These are phyloP conservation scores for Halictus rubicundus DNA, from an alignment of 1,140 invertebrate species.

Conservation along the genomic window DNA sequence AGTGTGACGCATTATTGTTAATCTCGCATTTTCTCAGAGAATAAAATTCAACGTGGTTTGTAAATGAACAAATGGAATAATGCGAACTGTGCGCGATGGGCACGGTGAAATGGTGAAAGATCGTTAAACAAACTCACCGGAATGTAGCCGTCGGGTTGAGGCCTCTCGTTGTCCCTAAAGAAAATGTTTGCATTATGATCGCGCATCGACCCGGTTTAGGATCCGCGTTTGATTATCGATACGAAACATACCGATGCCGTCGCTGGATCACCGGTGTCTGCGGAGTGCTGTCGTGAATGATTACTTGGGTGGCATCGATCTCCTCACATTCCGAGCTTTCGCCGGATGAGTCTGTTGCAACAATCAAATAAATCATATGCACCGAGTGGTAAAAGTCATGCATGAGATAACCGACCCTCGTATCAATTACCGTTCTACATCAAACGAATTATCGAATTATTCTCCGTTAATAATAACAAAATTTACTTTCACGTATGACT, in stretches of 20 bases:
- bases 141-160: constrained; percentile 79
- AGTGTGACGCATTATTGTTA: not conserved
- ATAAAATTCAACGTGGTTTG: not conserved
- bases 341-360: constrained; percentile 61
- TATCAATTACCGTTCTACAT: too few species aligned
- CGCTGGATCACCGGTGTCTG: constrained; percentile 86
- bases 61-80: not conserved
- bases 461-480: too few species aligned
- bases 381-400: too few species aligned
- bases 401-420: too few species aligned
- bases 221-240: constrained; percentile 19
- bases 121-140: constrained; percentile 72
- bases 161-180: constrained; percentile 75
- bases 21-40: not conserved
- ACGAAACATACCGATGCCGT: constrained; percentile 71
- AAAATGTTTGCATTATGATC: constrained; percentile 45
- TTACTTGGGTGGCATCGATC: constrained; percentile 86
- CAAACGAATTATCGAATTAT: too few species aligned
- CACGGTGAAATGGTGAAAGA: not conserved
- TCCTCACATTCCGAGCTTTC: constrained; percentile 82
- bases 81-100: not conserved
- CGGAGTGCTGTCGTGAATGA: constrained; percentile 88
- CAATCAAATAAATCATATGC: not conserved
- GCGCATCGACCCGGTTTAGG: constrained; percentile 7
- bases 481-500: too few species aligned